Percentiles rank a stretch among this genome's conserved stretches.
Evolutionary conservation across 1,140 invertebrate species (phyloP).

Genomic region (Drosophila bocqueti): DNA sequence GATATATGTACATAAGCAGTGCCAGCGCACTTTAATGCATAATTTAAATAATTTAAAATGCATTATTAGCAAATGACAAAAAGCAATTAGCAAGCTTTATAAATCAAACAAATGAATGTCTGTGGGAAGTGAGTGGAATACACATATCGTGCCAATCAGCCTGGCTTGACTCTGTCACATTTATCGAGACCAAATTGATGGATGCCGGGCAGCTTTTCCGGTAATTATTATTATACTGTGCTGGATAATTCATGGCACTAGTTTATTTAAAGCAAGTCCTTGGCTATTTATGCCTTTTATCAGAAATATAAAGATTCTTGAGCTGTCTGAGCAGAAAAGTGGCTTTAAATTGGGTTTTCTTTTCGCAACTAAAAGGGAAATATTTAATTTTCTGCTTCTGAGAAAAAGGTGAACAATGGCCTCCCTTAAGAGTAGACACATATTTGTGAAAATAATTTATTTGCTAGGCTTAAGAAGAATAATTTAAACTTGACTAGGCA

Average conservation of each 20-base stretch:
- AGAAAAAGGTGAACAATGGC: background rate
- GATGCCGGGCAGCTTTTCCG: conserved; percentile 1
- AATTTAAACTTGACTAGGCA: too few species aligned
- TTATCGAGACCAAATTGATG: conserved; percentile 5
- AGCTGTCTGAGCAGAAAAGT: background rate
- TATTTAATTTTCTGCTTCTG: background rate
- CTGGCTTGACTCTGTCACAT: conserved; percentile 16
- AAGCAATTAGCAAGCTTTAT: conserved; percentile 62
- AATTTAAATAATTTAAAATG: conserved; percentile 56
- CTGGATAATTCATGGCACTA: conserved; percentile 18
- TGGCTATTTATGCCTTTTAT: background rate
- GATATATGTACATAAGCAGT: background rate
- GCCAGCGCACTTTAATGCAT: conserved; percentile 39
- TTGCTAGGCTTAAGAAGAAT: background rate
- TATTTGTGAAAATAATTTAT: background rate
- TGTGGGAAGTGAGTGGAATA: conserved; percentile 6
- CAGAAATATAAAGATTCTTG: background rate
- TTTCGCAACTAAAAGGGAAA: background rate
- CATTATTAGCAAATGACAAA: conserved; percentile 57
- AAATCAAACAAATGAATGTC: conserved; percentile 53
- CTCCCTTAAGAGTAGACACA: background rate
- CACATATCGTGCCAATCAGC: background rate
- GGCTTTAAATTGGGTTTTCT: background rate
- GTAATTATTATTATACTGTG: background rate
- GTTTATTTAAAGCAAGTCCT: conserved; percentile 4